Evolutionary conservation across 2,113 vertebrate genomes (phyloP), one percentile per base, ranked within the genome.

Genomic region (Condylura cristata): DNA sequence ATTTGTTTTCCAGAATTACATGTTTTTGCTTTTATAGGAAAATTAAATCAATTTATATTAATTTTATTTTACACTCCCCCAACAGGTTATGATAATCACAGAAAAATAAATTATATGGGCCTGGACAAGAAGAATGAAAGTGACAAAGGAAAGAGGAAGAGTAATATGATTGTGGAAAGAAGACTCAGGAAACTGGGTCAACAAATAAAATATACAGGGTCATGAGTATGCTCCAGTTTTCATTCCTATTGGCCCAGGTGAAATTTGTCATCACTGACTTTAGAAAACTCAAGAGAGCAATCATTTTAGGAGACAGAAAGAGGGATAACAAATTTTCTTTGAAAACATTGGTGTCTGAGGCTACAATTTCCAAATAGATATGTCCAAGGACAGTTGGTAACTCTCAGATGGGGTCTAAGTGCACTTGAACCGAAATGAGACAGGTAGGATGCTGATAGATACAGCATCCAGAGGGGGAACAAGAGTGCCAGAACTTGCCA

Each of bases 121-220:
- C 51, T 89, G 11, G 20, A 8, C 9, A 44, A 78, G 32, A 86
- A 60, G 8, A 84, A 65, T 74, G 41, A 90, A 94, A n/a, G 44
- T 74, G 14, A 32, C 4, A 84, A 86, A 82, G 37, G 81, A 84
- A 86, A 82, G 37, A 86, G 4, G 4, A 51, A 76, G 13, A 41
- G 68, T 63, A 79, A 83, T 34, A 63, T 80, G 41, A 92, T 74
- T 68, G 86, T 80, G 17, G 46, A 68, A 56, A 92, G 41, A 87
- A 48, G 17, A 63, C 2, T 48, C 34, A 60, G n/a, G 8, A 41
- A 84, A 48, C 60, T 5, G 20, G 3, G 9, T 18, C 74, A 58
- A 58, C 51, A 37, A 76, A 76, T 16, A 78, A 24, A 70, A 89
- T 72, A n/a, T 16, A 78, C 58, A 94, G 28, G 14, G 10, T 66